These are phyloP conservation scores for Saturnia pavonia DNA, from an alignment of 2,888 invertebrate genomes.

Conservation along the genomic window DNA sequence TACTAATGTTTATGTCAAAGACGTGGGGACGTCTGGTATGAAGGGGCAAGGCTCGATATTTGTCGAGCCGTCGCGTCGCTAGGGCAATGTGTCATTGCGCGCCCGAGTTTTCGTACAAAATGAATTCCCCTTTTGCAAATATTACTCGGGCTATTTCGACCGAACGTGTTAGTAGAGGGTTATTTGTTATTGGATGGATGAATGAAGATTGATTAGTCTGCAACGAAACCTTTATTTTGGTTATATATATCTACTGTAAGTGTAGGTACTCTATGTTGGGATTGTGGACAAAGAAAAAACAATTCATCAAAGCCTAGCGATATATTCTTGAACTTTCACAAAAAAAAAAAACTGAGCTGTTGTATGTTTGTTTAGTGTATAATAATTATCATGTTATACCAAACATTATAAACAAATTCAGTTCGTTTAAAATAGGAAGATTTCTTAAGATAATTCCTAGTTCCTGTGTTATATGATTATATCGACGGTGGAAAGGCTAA, in stretches of 20 bases:
- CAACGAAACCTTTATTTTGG: slow-evolving; percentile 10
- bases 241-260: neutral
- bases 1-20: slow-evolving; percentile 15
- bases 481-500: too few species aligned
- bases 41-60: slow-evolving; percentile 16
- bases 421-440: too few species aligned
- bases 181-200: slow-evolving; percentile 24
- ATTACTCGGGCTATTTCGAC: slow-evolving; percentile 28
- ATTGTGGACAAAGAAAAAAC: neutral
- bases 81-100: slow-evolving; percentile 5
- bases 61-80: neutral
- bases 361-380: too few species aligned
- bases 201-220: slow-evolving; percentile 24
- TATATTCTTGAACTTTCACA: too few species aligned
- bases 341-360: too few species aligned
- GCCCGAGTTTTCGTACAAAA: slow-evolving; percentile 25
- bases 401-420: too few species aligned
- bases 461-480: too few species aligned
- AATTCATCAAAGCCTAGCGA: too few species aligned
- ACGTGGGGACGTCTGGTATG: neutral
- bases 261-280: neutral
- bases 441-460: too few species aligned
- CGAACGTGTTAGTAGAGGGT: slow-evolving; percentile 24
- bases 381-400: too few species aligned
- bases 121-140: slow-evolving; percentile 28